phyloP scores from a whole-genome alignment of 2,113 vertebrate genomes.

The Gallinago jamesoni region DNA sequence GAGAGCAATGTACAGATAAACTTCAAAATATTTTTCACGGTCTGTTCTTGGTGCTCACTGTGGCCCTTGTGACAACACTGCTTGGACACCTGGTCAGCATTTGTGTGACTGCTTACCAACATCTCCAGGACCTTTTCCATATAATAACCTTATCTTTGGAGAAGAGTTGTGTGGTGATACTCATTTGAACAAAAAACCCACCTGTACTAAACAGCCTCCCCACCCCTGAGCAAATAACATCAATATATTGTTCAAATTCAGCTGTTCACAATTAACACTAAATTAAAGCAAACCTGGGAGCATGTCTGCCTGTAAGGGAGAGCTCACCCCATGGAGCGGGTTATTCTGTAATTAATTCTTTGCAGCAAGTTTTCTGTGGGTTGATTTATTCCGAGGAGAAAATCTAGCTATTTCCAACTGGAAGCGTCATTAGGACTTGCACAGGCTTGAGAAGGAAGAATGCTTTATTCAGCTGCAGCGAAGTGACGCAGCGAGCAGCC shows the following conservation, averaged over 20 bases:
- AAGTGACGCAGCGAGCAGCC: not conserved
- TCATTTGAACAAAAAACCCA: not conserved
- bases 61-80: not conserved
- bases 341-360: not conserved
- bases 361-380: not conserved
- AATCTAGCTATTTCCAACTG: not conserved
- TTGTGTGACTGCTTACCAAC: not conserved
- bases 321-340: not conserved
- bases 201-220: not conserved
- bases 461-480: not conserved
- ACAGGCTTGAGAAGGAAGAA: not conserved
- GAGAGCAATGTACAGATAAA: not conserved
- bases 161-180: not conserved
- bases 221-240: not conserved
- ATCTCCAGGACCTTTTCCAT: not conserved
- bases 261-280: conserved; percentile 20
- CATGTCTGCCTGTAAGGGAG: conserved; percentile 4
- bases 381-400: not conserved
- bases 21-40: not conserved
- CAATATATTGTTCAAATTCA: conserved; percentile 35
- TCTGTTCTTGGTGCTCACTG: not conserved
- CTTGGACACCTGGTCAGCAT: not conserved
- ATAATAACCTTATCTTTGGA: rapidly evolving
- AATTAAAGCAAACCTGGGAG: conserved; percentile 17
- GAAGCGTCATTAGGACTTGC: not conserved